phyloP scores from a whole-genome alignment of 92 coral and sea anemone species.

The Actinostola sp. region DNA sequence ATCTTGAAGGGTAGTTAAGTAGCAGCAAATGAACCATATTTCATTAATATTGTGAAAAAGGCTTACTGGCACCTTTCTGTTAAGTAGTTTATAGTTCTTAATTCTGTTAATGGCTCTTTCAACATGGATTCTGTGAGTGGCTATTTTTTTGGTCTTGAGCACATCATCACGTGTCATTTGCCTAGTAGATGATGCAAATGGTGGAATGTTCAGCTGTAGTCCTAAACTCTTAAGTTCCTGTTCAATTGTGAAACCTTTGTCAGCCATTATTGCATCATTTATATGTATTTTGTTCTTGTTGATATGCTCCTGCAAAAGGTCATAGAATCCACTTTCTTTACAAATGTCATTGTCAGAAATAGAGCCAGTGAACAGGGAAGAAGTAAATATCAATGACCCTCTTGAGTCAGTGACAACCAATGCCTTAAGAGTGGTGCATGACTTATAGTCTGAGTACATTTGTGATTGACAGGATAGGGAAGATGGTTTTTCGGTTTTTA shows the following conservation, averaged over 20 bases:
- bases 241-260: conserved; percentile 48
- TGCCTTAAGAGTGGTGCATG: conserved; percentile 46
- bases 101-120: conserved; percentile 49
- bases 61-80: too few relatives aligned
- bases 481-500: conserved; percentile 21
- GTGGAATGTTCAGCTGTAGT: conserved; percentile 40
- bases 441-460: conserved; percentile 9
- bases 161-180: conserved; percentile 35
- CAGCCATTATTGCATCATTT: conserved; percentile 58
- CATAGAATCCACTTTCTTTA: conserved; percentile 42
- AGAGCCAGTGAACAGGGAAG: conserved; percentile 44
- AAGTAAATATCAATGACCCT: conserved; percentile 23
- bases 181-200: conserved; percentile 37
- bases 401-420: conserved; percentile 45
- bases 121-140: conserved; percentile 49
- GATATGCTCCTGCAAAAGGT: too few relatives aligned
- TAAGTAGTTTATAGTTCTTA: conserved; percentile 44
- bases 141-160: conserved; percentile 45
- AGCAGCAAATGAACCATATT: too few relatives aligned
- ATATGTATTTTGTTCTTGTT: too few relatives aligned
- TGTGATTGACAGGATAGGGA: conserved; percentile 34
- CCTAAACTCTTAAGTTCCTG: conserved; percentile 23
- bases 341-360: conserved; percentile 54
- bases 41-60: too few relatives aligned
- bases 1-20: too few relatives aligned